These are phyloP conservation scores for Harpalus rufipes DNA, from an alignment of 2,888 invertebrate genomes.

Conservation along the genomic window DNA sequence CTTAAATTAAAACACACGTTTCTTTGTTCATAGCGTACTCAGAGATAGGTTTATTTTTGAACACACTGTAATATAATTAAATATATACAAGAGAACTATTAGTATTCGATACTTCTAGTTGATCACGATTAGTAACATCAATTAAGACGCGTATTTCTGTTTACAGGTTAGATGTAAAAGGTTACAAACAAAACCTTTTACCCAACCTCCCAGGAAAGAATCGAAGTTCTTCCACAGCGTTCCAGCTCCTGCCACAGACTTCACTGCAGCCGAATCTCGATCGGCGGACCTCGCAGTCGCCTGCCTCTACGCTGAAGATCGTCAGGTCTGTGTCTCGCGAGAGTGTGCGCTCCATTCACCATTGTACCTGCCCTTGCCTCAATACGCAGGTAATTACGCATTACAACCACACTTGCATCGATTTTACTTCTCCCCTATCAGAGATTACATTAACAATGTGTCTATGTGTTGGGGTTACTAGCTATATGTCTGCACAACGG, in stretches of 20 bases:
- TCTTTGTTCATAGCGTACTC: no score
- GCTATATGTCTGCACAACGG: no score
- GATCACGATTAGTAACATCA: no score
- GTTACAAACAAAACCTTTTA: constrained; percentile 77
- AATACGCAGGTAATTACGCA: constrained; percentile 75
- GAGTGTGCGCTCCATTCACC: constrained; percentile 87
- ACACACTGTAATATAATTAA: no score
- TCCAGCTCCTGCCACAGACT: constrained; percentile 83
- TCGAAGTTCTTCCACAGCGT: constrained; percentile 83
- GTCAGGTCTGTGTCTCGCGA: constrained; percentile 92
- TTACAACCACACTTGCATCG: background rate
- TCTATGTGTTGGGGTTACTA: no score
- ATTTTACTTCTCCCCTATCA: background rate
- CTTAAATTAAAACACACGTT: no score
- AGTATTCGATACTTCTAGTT: no score
- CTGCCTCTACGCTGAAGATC: constrained; percentile 86
- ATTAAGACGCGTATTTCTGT: constrained; percentile 15
- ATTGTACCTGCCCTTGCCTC: constrained; percentile 82
- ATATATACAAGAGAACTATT: no score
- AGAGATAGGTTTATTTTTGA: no score
- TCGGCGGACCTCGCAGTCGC: constrained; percentile 89
- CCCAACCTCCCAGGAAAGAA: constrained; percentile 77
- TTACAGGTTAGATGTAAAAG: constrained; percentile 76
- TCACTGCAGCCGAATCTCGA: constrained; percentile 81
- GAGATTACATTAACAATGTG: no score